Percentiles rank a stretch among this genome's conserved stretches.
These are phyloP conservation scores for Austrolebias charrua DNA, from an alignment of 2,797 vertebrate genomes.

Conservation along the genomic window DNA sequence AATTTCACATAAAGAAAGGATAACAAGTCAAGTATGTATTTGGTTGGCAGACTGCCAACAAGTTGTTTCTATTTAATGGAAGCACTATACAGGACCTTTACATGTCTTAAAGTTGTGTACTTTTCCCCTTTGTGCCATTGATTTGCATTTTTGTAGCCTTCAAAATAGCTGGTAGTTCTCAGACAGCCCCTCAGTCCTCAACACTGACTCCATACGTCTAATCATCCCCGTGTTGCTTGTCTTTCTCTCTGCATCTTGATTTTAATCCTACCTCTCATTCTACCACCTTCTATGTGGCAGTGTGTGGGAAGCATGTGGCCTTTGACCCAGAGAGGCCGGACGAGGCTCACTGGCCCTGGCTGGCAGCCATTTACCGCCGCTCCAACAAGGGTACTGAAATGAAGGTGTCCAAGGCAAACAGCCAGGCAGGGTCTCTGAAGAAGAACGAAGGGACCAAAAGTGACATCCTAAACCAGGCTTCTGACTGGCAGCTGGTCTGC, in stretches of 20 bases:
- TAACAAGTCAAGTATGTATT: not conserved
- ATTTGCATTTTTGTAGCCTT: conserved; percentile 27
- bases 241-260: conserved; percentile 8
- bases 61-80: not conserved
- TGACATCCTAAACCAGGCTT: conserved; percentile 61
- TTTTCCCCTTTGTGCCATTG: conserved; percentile 7
- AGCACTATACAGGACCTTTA: not conserved
- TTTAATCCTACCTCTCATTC: conserved; percentile 35
- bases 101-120: conserved; percentile 3
- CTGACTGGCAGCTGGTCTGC: conserved; percentile 92
- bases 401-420: conserved; percentile 71
- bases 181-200: conserved; percentile 11
- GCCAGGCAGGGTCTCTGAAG: conserved; percentile 56
- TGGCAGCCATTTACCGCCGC: conserved; percentile 90
- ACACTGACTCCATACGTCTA: conserved; percentile 37
- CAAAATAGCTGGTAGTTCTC: conserved; percentile 18
- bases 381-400: conserved; percentile 67
- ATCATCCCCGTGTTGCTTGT: conserved; percentile 9
- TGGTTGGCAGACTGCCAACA: not conserved
- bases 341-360: conserved; percentile 92
- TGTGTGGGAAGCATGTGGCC: conserved; percentile 92
- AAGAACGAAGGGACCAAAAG: conserved; percentile 45
- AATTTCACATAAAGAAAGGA: not conserved
- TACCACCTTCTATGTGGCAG: conserved; percentile 74
- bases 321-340: conserved; percentile 80